These are phyloP conservation scores for Martes martes DNA, from an alignment of 2,113 vertebrate genomes.

Conservation along the genomic window DNA sequence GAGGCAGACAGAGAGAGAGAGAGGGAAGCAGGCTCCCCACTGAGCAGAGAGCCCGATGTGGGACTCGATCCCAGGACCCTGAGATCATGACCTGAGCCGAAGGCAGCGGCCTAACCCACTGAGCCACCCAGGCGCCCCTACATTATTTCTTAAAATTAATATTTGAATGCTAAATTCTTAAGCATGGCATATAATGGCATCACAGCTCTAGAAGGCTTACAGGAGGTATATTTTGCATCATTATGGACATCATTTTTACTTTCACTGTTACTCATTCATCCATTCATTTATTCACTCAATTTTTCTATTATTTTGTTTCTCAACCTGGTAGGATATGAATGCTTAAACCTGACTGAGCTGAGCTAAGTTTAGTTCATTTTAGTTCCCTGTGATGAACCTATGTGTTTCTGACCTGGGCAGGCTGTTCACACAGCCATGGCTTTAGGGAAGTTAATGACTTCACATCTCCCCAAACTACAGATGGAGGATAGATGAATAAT, in stretches of 20 bases:
- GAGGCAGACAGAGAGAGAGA: too few species aligned
- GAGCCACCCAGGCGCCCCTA: background rate
- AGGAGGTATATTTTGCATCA: background rate
- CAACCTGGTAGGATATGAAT: background rate
- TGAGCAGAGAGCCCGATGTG: too few species aligned
- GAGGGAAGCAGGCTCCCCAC: too few species aligned
- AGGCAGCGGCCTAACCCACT: too few species aligned
- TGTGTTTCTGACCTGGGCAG: background rate
- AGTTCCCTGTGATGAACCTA: background rate
- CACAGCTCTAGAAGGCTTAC: background rate
- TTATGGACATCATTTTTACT: background rate
- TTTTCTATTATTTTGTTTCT: background rate
- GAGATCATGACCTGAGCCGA: too few species aligned
- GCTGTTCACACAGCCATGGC: background rate
- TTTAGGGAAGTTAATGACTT: background rate
- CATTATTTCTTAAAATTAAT: background rate
- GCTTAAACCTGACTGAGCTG: background rate
- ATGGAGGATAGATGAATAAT: background rate
- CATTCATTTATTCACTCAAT: background rate
- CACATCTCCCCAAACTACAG: background rate
- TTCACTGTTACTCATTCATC: background rate
- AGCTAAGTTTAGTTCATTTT: background rate
- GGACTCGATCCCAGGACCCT: too few species aligned
- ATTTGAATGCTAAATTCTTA: conserved; percentile 13
- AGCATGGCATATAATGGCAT: background rate